Conservation (phyloP, 2,113 vertebrate genomes). For the Aphyosemion australe region DNA sequence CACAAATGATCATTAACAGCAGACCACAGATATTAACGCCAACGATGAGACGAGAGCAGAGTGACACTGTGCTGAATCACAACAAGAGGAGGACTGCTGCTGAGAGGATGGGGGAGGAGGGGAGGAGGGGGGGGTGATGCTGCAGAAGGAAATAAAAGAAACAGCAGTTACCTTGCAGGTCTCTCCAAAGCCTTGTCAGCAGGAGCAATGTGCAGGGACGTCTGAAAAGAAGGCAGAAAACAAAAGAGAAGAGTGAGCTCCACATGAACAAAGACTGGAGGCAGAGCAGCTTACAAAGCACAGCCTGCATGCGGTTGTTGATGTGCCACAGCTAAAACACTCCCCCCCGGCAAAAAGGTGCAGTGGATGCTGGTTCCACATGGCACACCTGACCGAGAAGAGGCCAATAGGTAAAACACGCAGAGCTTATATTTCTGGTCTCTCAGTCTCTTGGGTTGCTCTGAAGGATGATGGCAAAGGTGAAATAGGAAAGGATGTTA, state of each 20-base stretch:
- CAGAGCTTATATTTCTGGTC: constrained; percentile 25
- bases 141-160: constrained; percentile 48
- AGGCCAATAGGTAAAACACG: constrained; percentile 13
- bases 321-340: constrained; percentile 70
- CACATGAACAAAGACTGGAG: constrained; percentile 71
- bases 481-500: constrained; percentile 42
- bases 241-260: constrained; percentile 76
- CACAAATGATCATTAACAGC: constrained; percentile 26
- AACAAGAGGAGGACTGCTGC: constrained; percentile 47
- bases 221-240: constrained; percentile 81
- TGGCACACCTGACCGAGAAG: constrained; percentile 52
- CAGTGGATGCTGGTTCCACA: constrained; percentile 66
- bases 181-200: constrained; percentile 87
- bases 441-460: constrained; percentile 6
- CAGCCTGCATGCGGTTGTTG: constrained; percentile 60
- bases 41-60: constrained; percentile 19
- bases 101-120: constrained; percentile 40
- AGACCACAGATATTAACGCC: constrained; percentile 19
- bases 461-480: constrained; percentile 49
- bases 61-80: constrained; percentile 54
- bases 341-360: constrained; percentile 57
- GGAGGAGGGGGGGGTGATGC: constrained; percentile 2
- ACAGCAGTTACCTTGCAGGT: constrained; percentile 86
- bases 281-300: constrained; percentile 59
- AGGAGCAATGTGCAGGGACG: constrained; percentile 86